Base-by-base conservation (phyloP, 1,140 invertebrate genomes). In the Drosophila nebulosa region DNA sequence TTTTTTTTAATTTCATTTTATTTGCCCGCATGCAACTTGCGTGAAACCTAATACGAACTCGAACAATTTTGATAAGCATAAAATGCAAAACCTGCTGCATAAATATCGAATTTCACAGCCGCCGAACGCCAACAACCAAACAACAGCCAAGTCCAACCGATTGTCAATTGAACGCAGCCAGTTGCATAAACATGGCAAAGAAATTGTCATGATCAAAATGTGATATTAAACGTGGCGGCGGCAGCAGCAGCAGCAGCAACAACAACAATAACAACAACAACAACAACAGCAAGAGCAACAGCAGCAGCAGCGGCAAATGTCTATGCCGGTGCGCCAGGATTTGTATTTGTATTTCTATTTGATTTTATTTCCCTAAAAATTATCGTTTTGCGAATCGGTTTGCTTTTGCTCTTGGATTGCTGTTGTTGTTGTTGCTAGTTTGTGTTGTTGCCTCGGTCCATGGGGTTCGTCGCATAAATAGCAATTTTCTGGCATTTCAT, bases 401-500 rank as follows among this genome's bases (percentile, higher is more conserved):
- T 51, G 46, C 52, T 52, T 59, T 52, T 60, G 30, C 32, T 3
- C 9, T 39, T 26, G 42, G 62, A 53, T 62, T 55, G 51, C 36
- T 52, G 26, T 24, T 26, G 51, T 57, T 30, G 56, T 4, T 27
- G 5, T 1, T 12, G 14, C 46, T 51, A 39, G 21, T 72, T 51
- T 56, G 42, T 42, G 56, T 52, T 42, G 62, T 52, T 59, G 63
- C 55, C 74, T 60, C 50, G 56, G 64, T 22, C 72, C 52, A 36
- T 46, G 64, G 59, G 61, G 39, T 58, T 81, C 60, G 81, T 84
- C 80, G 80, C 75, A 88, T 88, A 88, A 88, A 88, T 88, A 88
- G 83, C 83, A 88, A 88, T 88, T 88, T 88, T 88, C 72, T 88
- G 84, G 84, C 83, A 83, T 88, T 88, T 88, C 84, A 88, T 88